These are phyloP conservation scores for Metopia argyrocephala DNA, from an alignment of 2,888 invertebrate genomes.

Conservation along the genomic window DNA sequence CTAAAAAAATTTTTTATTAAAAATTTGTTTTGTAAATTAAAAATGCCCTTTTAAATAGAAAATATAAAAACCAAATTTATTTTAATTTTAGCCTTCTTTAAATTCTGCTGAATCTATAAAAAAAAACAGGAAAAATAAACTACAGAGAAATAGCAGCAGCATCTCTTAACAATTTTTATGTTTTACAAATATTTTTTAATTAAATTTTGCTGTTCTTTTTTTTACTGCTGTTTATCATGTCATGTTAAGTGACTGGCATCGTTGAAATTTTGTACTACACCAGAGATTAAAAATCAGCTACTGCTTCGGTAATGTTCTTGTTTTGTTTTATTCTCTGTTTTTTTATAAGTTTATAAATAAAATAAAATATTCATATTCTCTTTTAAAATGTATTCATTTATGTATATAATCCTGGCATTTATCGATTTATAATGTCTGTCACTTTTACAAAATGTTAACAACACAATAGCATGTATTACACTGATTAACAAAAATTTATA, in stretches of 20 bases:
- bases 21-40: too few species aligned
- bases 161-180: too few species aligned
- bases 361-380: neutral
- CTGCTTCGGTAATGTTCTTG: neutral
- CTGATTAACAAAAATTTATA: too few species aligned
- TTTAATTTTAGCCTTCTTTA: too few species aligned
- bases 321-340: neutral
- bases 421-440: constrained; percentile 56
- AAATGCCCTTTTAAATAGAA: too few species aligned
- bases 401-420: constrained; percentile 48
- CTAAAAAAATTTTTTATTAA: too few species aligned
- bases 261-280: constrained; percentile 28
- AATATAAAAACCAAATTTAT: too few species aligned
- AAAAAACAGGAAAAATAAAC: too few species aligned
- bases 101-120: too few species aligned
- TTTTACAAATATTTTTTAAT: neutral
- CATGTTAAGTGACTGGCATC: neutral
- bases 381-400: constrained; percentile 10
- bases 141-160: too few species aligned
- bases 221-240: neutral
- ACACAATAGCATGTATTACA: too few species aligned
- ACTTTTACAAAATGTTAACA: constrained; percentile 11
- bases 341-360: neutral
- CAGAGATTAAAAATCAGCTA: constrained; percentile 28
- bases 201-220: constrained; percentile 38